Evolutionary conservation across 2,888 invertebrate species (phyloP), one percentile per base, ranked within the genome.

Genomic region (Oscheius onirici): DNA sequence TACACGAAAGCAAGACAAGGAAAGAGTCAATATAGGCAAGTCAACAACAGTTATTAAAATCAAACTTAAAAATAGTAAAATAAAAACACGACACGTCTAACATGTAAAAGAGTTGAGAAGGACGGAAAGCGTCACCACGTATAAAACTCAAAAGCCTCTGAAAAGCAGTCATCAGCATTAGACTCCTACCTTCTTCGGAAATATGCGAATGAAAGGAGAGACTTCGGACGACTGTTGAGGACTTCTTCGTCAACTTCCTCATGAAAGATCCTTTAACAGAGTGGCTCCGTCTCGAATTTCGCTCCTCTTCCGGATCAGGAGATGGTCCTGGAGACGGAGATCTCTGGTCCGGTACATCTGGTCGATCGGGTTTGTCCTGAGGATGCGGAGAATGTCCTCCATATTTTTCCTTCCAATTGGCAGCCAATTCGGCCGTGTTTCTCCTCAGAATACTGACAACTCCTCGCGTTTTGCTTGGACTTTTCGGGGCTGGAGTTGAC

Each of bases 211-310:
- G 76, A 49, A 75, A 76, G 52, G 77, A 78, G 51, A 71, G 55
- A 17, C 77, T 77, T 44, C 79, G 54, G 40, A 71, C 71, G 11
- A 76, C 52, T 22, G 63, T 67, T 52, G 26, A 41, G 8, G 34
- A 58, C 70, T 74, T 73, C 55, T 75, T 73, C 34, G 78, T 77
- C 46, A 81, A 65, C 54, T 76, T 70, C 43, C 78, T 24, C 26
- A 80, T 78, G 22, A 81, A 75, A 11, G 44, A 46, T 20, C 76
- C 78, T 58, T 81, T 81, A 22, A 81, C 77, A 28, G 79, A 79
- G 28, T 81, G 79, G 52, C 74, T 76, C 28, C 75, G 24, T 13
- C 61, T 43, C 2, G 71, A 41, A n/a, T n/a, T 20, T 41, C 41
- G 40, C 3, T 55, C 55, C 63, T 49, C 49, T 15, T 63, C 49